These are phyloP conservation scores for Trichogramma dendrolimi DNA, from an alignment of 2,888 invertebrate species.

Conservation along the genomic window DNA sequence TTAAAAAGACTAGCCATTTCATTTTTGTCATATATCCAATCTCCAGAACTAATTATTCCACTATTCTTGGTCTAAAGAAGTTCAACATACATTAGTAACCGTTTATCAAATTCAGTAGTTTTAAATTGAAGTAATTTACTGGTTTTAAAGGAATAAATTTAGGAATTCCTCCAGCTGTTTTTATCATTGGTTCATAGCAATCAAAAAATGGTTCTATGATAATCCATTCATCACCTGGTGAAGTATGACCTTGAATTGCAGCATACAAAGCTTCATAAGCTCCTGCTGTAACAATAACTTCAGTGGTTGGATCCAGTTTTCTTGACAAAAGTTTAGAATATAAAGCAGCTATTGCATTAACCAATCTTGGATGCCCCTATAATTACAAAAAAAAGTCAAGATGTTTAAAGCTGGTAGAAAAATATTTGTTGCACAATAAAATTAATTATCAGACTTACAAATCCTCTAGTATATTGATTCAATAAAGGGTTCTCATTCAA, in stretches of 20 bases:
- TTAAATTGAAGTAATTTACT: conserved; percentile 54
- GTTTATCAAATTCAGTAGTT: not conserved
- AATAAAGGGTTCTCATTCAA: conserved; percentile 67
- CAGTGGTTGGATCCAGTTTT: conserved; percentile 76
- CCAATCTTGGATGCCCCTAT: conserved; percentile 87
- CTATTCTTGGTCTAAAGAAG: conserved; percentile 52
- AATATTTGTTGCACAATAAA: too few relatives aligned
- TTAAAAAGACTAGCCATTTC: conserved; percentile 80
- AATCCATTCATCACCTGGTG: conserved; percentile 85
- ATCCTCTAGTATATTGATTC: conserved; percentile 92
- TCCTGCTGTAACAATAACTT: conserved; percentile 85
- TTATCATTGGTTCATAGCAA: conserved; percentile 94
- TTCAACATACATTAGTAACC: conserved; percentile 1
- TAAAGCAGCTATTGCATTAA: conserved; percentile 76
- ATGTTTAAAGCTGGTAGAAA: too few relatives aligned
- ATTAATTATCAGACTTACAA: conserved; percentile 62
- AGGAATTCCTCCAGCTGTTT: conserved; percentile 79
- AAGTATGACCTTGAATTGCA: conserved; percentile 80
- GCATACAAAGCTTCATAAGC: conserved; percentile 93
- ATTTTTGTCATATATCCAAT: conserved; percentile 82
- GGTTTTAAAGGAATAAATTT: conserved; percentile 83
- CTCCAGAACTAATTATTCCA: conserved; percentile 65
- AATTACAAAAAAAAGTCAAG: conserved; percentile 34
- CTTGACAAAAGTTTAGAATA: conserved; percentile 76
- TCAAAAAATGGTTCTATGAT: conserved; percentile 98